phyloP scores from a whole-genome alignment of 2,797 vertebrate genomes.

The Philypnodon macrostomus region DNA sequence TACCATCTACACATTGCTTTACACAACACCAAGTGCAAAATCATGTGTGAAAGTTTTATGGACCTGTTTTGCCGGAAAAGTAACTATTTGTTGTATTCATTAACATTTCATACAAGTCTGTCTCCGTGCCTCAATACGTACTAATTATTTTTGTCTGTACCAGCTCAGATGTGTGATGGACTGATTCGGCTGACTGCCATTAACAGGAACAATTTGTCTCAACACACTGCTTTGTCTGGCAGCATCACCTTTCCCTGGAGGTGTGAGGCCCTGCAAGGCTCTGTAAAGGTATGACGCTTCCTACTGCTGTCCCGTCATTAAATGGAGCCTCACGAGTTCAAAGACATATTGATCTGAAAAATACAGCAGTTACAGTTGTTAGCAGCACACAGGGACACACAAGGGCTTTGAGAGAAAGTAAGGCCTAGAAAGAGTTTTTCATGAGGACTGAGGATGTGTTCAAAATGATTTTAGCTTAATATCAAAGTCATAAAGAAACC shows the following conservation, averaged over 20 bases:
- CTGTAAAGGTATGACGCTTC: constrained; percentile 74
- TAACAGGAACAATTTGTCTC: constrained; percentile 62
- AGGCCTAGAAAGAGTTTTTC: too few relatives aligned
- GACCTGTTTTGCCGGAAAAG: constrained; percentile 84
- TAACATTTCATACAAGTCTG: neutral
- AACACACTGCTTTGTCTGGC: constrained; percentile 75
- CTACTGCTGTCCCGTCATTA: neutral
- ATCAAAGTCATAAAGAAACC: too few relatives aligned
- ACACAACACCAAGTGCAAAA: constrained; percentile 69
- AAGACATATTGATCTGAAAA: neutral
- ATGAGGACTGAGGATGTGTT: too few relatives aligned
- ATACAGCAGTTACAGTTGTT: too few relatives aligned
- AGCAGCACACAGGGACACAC: too few relatives aligned
- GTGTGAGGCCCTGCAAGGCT: constrained; percentile 77
- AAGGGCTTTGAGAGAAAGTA: too few relatives aligned
- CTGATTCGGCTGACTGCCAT: constrained; percentile 79
- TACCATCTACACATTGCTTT: constrained; percentile 85
- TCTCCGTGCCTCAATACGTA: too few relatives aligned
- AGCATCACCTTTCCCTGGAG: constrained; percentile 81
- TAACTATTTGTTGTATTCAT: constrained; percentile 52
- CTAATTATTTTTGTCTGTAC: constrained; percentile 16
- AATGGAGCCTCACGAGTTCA: neutral
- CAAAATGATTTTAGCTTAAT: too few relatives aligned
- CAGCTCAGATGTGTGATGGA: constrained; percentile 81
- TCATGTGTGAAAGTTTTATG: constrained; percentile 79